A percentile compares a stretch with the other conserved stretches of the same genome.
These are phyloP conservation scores for Platycercus adscitus DNA, from an alignment of 2,113 vertebrate species.

Conservation along the genomic window DNA sequence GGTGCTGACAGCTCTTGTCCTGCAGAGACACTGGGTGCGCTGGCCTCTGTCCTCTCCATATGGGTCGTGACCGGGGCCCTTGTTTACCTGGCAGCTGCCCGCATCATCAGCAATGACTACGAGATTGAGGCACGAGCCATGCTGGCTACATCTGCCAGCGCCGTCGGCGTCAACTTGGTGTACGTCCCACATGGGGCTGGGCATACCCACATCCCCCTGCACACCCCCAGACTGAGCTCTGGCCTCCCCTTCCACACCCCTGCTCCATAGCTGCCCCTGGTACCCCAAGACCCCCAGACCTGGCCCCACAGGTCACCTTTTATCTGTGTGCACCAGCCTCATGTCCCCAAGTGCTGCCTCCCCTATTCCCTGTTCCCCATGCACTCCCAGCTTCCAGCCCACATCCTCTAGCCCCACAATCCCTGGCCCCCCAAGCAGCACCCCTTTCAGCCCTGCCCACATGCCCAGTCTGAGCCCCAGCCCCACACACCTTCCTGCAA, in stretches of 20 bases:
- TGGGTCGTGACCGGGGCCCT: constrained; percentile 93
- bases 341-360: fast-evolving
- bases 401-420: fast-evolving
- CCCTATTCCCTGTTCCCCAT: not conserved
- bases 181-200: constrained; percentile 51
- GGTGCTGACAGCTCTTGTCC: not conserved
- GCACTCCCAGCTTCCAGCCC: not conserved
- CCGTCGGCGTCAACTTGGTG: constrained; percentile 91
- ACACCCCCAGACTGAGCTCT: fast-evolving
- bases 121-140: constrained; percentile 92
- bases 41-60: constrained; percentile 92
- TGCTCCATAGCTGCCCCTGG: not conserved
- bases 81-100: constrained; percentile 90
- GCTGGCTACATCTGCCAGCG: constrained; percentile 89
- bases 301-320: not conserved
- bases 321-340: not conserved
- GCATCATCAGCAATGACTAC: constrained; percentile 91
- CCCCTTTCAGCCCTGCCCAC: not conserved
- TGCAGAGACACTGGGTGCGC: constrained; percentile 90
- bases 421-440: not conserved
- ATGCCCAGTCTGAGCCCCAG: not conserved
- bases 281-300: not conserved
- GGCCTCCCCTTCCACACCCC: not conserved
- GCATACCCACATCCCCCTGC: fast-evolving
- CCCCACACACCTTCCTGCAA: not conserved